phyloP scores from a whole-genome alignment of 1,140 invertebrate species.

The Fopius arisanus region DNA sequence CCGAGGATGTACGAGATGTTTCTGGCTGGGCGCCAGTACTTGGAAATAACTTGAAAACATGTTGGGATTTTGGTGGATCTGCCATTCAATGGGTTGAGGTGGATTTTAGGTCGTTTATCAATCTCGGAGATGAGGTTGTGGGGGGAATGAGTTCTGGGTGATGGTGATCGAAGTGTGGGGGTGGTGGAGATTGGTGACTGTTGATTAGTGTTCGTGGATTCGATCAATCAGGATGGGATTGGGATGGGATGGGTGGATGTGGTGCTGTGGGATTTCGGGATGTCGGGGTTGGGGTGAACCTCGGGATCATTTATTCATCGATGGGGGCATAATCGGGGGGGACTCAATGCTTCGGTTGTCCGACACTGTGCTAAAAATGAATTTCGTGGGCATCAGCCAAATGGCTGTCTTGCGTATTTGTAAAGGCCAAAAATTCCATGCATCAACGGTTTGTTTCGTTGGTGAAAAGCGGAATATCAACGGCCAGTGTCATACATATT shows the following conservation, averaged over 20 bases:
- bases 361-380: neutral
- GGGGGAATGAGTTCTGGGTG: neutral
- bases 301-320: neutral
- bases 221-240: neutral
- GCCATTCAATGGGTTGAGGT: neutral
- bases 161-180: neutral
- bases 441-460: neutral
- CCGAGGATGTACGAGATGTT: neutral
- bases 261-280: neutral
- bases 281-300: neutral
- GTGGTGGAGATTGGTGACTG: neutral
- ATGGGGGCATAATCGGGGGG: neutral
- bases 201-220: neutral
- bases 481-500: no score
- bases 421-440: neutral
- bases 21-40: neutral
- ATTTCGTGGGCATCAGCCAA: neutral
- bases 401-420: neutral
- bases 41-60: constrained; percentile 9
- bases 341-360: neutral
- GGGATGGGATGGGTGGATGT: neutral
- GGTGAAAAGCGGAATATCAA: neutral
- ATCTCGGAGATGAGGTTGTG: no score
- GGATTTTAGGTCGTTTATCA: neutral
- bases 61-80: neutral